Conservation (phyloP, 2,113 vertebrate genomes). For the Melozone crissalis region DNA sequence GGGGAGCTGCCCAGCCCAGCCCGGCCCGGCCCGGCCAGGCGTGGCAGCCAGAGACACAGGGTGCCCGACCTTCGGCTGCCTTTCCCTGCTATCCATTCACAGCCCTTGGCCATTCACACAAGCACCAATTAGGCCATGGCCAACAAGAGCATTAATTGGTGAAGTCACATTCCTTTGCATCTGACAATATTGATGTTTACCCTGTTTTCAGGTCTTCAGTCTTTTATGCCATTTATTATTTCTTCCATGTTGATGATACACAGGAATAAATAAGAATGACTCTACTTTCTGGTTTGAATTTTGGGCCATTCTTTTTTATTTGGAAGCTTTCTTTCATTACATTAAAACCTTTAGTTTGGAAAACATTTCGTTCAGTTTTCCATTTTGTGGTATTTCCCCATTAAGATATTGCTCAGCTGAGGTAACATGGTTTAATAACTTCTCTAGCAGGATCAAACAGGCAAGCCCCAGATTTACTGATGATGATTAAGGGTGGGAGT, state of each 20-base stretch:
- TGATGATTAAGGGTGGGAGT: constrained; percentile 33
- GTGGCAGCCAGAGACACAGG: no score
- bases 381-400: neutral
- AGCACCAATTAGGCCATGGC: neutral
- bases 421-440: constrained; percentile 9
- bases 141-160: neutral
- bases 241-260: neutral
- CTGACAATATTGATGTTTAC: neutral
- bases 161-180: neutral
- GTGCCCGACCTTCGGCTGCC: neutral
- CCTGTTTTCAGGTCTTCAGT: neutral
- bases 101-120: neutral
- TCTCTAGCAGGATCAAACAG: constrained; percentile 8
- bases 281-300: neutral
- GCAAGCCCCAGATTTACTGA: neutral
- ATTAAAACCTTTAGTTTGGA: neutral
- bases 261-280: neutral
- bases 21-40: no score
- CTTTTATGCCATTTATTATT: neutral
- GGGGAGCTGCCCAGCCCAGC: neutral
- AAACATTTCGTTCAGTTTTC: neutral
- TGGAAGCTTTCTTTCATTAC: neutral
- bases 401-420: neutral
- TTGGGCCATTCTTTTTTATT: neutral
- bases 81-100: neutral